These are phyloP conservation scores for Struthidea cinerea DNA, from an alignment of 2,113 vertebrate species.

Conservation along the genomic window DNA sequence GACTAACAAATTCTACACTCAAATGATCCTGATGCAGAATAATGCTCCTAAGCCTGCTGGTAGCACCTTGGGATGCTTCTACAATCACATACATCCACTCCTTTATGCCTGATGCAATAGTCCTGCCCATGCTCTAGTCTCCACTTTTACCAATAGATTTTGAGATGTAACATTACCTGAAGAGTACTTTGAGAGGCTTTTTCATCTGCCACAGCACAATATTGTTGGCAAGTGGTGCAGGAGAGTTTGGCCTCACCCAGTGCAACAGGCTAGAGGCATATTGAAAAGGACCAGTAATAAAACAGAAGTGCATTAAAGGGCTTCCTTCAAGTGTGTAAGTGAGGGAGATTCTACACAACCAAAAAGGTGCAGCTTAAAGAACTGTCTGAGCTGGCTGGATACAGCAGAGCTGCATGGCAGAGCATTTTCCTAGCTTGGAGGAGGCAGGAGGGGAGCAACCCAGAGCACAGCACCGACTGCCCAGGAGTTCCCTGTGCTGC, in stretches of 20 bases:
- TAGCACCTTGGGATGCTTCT: neutral
- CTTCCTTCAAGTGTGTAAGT: neutral
- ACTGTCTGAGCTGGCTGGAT: neutral
- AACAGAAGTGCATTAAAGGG: neutral
- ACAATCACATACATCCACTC: neutral
- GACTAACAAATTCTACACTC: neutral
- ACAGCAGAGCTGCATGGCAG: neutral
- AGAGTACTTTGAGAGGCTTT: neutral
- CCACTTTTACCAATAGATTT: neutral
- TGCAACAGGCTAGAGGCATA: neutral
- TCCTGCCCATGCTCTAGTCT: neutral
- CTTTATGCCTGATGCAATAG: neutral
- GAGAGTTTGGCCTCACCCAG: neutral
- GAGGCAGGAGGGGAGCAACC: fast-evolving
- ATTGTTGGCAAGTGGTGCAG: neutral
- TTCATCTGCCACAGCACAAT: neutral
- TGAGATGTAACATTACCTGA: neutral
- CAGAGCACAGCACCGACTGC: neutral
- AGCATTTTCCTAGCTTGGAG: neutral
- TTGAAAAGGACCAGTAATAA: neutral
- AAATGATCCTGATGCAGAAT: neutral
- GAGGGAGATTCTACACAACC: neutral
- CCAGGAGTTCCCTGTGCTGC: neutral
- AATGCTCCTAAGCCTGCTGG: neutral
- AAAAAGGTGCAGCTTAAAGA: neutral